These are phyloP conservation scores for Trichopoda pennipes DNA, from an alignment of 2,888 invertebrate genomes.

Conservation along the genomic window DNA sequence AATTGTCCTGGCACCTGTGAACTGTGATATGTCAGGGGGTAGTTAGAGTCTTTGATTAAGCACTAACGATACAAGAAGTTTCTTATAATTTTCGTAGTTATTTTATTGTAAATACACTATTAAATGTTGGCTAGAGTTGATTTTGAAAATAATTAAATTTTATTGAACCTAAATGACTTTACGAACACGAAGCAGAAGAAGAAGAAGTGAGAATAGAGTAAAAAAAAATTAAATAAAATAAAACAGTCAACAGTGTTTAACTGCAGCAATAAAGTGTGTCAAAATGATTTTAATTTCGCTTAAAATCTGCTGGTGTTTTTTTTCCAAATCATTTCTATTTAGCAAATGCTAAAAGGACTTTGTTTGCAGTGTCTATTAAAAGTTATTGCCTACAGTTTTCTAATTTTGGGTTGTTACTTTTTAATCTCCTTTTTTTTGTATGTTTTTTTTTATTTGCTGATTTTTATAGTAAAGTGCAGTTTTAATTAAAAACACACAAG, in stretches of 20 bases:
- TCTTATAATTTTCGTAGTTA: background rate
- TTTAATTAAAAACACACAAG: slow-evolving; percentile 75
- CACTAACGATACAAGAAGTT: slow-evolving; percentile 12
- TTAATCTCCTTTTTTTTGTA: slow-evolving; percentile 18
- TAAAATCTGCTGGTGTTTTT: slow-evolving; percentile 6
- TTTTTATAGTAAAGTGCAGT: slow-evolving; percentile 30
- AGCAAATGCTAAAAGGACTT: background rate
- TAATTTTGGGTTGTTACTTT: slow-evolving; percentile 28
- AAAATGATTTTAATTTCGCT: slow-evolving; percentile 21
- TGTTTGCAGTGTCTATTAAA: slow-evolving; percentile 18
- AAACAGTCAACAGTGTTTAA: slow-evolving; percentile 21
- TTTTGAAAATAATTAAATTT: slow-evolving; percentile 68
- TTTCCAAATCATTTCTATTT: background rate
- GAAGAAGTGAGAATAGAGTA: background rate
- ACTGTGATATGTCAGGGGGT: background rate
- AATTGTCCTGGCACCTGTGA: slow-evolving; percentile 1
- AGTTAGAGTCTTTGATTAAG: slow-evolving; percentile 30
- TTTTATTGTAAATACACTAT: slow-evolving; percentile 31
- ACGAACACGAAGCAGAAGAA: no score
- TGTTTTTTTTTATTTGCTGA: slow-evolving; percentile 21
- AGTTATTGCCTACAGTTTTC: slow-evolving; percentile 41
- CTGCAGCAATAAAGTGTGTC: slow-evolving; percentile 43
- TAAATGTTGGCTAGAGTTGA: slow-evolving; percentile 37
- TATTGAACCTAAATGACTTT: slow-evolving; percentile 67
- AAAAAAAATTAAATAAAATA: background rate